Conservation (phyloP, 2,888 invertebrate species). For the Scaptodrosophila latifasciaeformis region DNA sequence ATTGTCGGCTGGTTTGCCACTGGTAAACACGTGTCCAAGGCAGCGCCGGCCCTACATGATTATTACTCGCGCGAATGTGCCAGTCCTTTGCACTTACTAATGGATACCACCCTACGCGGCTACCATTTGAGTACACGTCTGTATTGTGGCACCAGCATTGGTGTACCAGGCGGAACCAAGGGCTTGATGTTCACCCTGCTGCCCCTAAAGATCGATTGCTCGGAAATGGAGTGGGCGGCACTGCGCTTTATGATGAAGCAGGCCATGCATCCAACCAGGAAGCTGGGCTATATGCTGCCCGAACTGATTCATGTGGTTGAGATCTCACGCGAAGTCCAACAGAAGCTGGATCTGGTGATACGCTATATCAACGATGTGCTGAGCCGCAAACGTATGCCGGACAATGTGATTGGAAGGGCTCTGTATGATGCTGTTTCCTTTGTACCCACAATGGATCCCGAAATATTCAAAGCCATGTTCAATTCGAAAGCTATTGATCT, state of each 20-base stretch:
- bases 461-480: conserved; percentile 39
- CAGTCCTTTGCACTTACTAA: conserved; percentile 43
- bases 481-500: conserved; percentile 33
- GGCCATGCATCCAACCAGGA: conserved; percentile 8
- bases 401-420: conserved; percentile 42
- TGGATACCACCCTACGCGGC: conserved; percentile 35
- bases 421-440: conserved; percentile 37
- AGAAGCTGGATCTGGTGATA: conserved; percentile 38
- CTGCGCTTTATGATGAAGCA: conserved; percentile 39
- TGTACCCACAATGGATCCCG: conserved; percentile 42
- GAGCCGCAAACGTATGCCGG: conserved; percentile 37
- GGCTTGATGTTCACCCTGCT: conserved; percentile 43
- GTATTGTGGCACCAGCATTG: conserved; percentile 36
- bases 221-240: conserved; percentile 27
- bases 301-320: conserved; percentile 42
- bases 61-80: conserved; percentile 37
- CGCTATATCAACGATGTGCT: conserved; percentile 52
- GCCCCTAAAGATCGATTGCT: conserved; percentile 27
- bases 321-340: conserved; percentile 26
- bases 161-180: conserved; percentile 48
- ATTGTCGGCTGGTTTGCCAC: conserved; percentile 53
- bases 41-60: conserved; percentile 29
- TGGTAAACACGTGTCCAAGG: conserved; percentile 31
- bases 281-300: conserved; percentile 24
- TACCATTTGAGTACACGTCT: conserved; percentile 30